Percentiles rank a stretch among this genome's conserved stretches.
Conservation (phyloP, 2,888 invertebrate genomes). For the Muschampia staudingeri region DNA sequence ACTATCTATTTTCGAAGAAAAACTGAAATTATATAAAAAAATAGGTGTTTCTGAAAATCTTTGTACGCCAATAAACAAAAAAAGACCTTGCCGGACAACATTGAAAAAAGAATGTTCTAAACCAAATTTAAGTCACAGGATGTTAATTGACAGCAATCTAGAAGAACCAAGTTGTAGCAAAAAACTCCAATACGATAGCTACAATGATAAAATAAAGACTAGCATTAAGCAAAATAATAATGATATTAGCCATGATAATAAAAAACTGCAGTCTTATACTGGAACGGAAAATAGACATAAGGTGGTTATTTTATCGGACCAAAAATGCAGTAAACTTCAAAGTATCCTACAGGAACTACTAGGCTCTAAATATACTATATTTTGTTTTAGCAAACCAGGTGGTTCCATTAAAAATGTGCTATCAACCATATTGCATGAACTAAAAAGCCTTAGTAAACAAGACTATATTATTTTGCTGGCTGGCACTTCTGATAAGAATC, state of each 20-base stretch:
- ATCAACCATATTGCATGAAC: neutral
- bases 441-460: too few species aligned
- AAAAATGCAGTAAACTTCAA: neutral
- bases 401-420: neutral
- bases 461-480: too few species aligned
- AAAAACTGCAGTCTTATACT: too few species aligned
- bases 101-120: neutral
- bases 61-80: neutral
- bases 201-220: neutral
- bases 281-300: constrained; percentile 3
- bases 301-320: constrained; percentile 10
- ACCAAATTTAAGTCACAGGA: neutral
- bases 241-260: too few species aligned
- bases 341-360: neutral
- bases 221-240: too few species aligned
- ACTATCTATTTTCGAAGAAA: neutral
- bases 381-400: constrained; percentile 19
- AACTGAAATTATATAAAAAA: neutral
- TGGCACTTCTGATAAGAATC: too few species aligned
- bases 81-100: neutral
- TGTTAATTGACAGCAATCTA: neutral
- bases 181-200: neutral
- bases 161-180: neutral
- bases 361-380: neutral
- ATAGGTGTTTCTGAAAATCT: constrained; percentile 9